phyloP scores from a whole-genome alignment of 2,888 invertebrate species.

The Dasysyrphus tricinctus region DNA sequence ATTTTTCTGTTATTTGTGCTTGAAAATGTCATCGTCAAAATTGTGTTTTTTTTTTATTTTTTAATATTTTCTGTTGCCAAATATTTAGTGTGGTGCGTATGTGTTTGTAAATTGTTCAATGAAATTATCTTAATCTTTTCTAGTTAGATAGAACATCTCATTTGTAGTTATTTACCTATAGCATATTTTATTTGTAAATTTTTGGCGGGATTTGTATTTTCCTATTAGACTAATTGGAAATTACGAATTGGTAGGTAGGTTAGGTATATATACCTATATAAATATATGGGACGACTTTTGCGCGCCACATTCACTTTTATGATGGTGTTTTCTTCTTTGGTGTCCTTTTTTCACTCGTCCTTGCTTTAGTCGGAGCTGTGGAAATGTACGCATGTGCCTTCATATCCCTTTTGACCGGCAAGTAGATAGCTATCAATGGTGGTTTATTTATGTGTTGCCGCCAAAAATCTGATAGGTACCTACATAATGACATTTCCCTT shows the following conservation, averaged over 20 bases:
- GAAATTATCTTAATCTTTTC: slow-evolving; percentile 25
- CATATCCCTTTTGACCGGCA: not conserved
- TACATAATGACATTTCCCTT: not conserved
- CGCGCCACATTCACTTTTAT: slow-evolving; percentile 14
- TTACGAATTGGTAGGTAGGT: not conserved
- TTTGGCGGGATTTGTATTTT: slow-evolving; percentile 35
- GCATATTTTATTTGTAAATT: not conserved
- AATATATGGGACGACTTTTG: not conserved
- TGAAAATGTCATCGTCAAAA: slow-evolving; percentile 20
- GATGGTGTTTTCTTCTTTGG: not conserved
- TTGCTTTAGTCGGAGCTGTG: not conserved
- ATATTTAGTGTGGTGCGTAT: not conserved
- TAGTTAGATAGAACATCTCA: not conserved
- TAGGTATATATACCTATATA: not conserved
- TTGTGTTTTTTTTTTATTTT: not conserved
- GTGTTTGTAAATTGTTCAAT: slow-evolving; percentile 24
- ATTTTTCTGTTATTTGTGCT: slow-evolving; percentile 22
- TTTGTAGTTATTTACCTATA: not conserved
- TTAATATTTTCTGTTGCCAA: not conserved
- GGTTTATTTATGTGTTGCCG: not conserved
- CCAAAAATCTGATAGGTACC: slow-evolving; percentile 1
- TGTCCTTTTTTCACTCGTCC: slow-evolving; percentile 24
- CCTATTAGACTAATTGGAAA: slow-evolving; percentile 26
- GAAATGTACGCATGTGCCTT: not conserved
- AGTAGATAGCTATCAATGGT: not conserved